These are phyloP conservation scores for Melitaea cinxia DNA, from an alignment of 1,140 invertebrate species.

Conservation along the genomic window DNA sequence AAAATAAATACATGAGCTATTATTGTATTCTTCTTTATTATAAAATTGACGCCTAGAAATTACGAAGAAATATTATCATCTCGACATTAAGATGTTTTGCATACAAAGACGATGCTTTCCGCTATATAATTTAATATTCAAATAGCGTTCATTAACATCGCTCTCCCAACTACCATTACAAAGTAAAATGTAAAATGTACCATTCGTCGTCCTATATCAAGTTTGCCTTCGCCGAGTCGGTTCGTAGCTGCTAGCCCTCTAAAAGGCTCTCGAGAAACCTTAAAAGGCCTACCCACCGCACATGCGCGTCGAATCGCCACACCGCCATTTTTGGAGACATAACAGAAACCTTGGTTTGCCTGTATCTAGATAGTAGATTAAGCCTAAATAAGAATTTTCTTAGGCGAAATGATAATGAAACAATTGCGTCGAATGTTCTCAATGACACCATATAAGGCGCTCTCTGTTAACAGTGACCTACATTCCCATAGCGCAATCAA, in stretches of 20 bases:
- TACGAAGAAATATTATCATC: slow-evolving; percentile 23
- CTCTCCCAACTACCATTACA: slow-evolving; percentile 30
- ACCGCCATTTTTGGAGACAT: slow-evolving; percentile 62
- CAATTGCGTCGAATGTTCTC: slow-evolving; percentile 39
- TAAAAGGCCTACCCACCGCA: slow-evolving; percentile 62
- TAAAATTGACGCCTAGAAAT: slow-evolving; percentile 10
- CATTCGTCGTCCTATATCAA: slow-evolving; percentile 43
- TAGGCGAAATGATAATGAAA: slow-evolving; percentile 43
- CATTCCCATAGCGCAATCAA: slow-evolving; percentile 34
- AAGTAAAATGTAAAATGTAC: slow-evolving; percentile 37
- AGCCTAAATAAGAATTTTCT: slow-evolving; percentile 46
- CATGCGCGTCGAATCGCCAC: slow-evolving; percentile 51
- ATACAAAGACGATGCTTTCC: slow-evolving; percentile 34
- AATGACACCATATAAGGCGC: slow-evolving; percentile 34
- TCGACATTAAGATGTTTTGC: slow-evolving; percentile 24
- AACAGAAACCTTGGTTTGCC: slow-evolving; percentile 52
- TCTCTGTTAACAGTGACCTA: slow-evolving; percentile 31
- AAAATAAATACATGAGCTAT: not conserved
- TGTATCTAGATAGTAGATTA: slow-evolving; percentile 46
- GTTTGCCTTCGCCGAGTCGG: slow-evolving; percentile 53
- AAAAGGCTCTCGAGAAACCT: slow-evolving; percentile 63
- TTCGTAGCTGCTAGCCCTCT: slow-evolving; percentile 49
- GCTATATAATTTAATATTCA: slow-evolving; percentile 33
- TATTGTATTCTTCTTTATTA: not conserved
- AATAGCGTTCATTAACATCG: slow-evolving; percentile 28